Percentiles rank a stretch among this genome's conserved stretches.
Evolutionary conservation across 92 coral and sea anemone genomes (phyloP).

Genomic region (Bergia sp.): DNA sequence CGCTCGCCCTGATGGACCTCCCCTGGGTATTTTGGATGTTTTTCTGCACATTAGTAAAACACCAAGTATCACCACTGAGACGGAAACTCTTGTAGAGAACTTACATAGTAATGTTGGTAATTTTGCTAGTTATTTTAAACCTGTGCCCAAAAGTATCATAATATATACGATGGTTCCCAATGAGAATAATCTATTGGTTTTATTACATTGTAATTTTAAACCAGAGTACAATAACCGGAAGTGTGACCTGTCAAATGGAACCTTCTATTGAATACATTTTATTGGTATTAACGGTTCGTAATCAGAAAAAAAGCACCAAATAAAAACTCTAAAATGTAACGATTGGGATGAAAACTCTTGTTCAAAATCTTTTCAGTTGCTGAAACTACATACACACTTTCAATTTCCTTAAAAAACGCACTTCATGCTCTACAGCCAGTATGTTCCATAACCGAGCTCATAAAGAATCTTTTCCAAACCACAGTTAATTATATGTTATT

Average conservation of each 20-base stretch:
- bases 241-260: neutral
- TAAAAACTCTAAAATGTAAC: neutral
- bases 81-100: neutral
- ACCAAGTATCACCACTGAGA: too few relatives aligned
- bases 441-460: neutral
- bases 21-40: too few relatives aligned
- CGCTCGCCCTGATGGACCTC: too few relatives aligned
- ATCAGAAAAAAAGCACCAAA: too few relatives aligned
- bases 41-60: neutral
- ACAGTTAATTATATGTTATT: neutral
- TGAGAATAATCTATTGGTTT: too few relatives aligned
- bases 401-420: too few relatives aligned
- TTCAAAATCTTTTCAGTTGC: neutral
- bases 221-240: neutral
- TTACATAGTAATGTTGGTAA: neutral
- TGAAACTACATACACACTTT: too few relatives aligned
- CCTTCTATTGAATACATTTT: neutral
- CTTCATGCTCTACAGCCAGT: too few relatives aligned
- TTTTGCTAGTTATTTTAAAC: too few relatives aligned
- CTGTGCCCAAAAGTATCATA: neutral
- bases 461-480: neutral
- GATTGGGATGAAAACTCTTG: neutral
- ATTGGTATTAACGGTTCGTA: too few relatives aligned
- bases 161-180: neutral
- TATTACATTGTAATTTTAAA: neutral